Conservation (phyloP, 2,888 invertebrate genomes). For the Clivina fossor region DNA sequence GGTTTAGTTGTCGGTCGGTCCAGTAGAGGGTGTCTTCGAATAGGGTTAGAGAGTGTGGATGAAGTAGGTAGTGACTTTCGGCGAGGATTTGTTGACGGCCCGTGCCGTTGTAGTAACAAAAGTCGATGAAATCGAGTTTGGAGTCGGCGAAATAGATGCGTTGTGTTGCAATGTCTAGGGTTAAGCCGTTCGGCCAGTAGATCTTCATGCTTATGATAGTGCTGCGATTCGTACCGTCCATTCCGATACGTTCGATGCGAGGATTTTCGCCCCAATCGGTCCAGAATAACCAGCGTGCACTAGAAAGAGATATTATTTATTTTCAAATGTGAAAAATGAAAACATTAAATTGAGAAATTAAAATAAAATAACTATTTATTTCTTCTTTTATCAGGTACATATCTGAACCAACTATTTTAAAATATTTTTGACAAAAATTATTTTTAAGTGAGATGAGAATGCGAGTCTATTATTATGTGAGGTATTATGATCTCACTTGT, state of each 20-base stretch:
- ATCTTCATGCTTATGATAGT: slow-evolving; percentile 91
- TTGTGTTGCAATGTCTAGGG: slow-evolving; percentile 89
- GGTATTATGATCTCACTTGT: no score
- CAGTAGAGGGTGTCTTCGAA: slow-evolving; percentile 97
- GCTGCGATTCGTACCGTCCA: slow-evolving; percentile 88
- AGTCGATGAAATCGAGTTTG: slow-evolving; percentile 96
- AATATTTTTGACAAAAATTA: no score
- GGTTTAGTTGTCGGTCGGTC: slow-evolving; percentile 91
- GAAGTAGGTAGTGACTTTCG: slow-evolving; percentile 87
- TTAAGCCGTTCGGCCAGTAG: slow-evolving; percentile 98
- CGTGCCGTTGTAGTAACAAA: slow-evolving; percentile 93
- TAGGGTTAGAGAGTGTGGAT: slow-evolving; percentile 91
- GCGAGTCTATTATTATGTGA: no score
- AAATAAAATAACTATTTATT: no score
- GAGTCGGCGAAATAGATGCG: slow-evolving; percentile 97
- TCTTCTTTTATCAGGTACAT: no score
- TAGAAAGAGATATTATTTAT: slow-evolving; percentile 37
- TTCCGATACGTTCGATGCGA: slow-evolving; percentile 89
- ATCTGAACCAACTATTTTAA: no score
- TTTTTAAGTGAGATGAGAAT: no score
- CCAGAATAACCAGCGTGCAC: slow-evolving; percentile 91
- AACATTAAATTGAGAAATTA: background rate
- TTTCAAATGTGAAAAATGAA: slow-evolving; percentile 1
- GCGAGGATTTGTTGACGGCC: slow-evolving; percentile 86
- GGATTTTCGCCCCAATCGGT: slow-evolving; percentile 99